Evolutionary conservation across 2,888 invertebrate species (phyloP).

Genomic region (Rhagium mordax): DNA sequence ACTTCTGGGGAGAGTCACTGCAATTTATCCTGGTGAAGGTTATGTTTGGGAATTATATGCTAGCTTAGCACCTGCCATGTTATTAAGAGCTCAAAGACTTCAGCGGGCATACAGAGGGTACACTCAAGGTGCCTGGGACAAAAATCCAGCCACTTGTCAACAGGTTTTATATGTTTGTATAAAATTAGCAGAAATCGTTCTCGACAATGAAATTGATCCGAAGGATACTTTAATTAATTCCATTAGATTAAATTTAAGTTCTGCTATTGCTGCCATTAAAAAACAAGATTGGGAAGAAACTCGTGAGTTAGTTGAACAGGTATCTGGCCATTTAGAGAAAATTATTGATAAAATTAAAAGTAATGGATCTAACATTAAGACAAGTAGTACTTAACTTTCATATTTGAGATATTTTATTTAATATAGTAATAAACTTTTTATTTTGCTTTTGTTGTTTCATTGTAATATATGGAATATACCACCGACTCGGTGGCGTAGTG

Average conservation of each 20-base stretch:
- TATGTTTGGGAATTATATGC: constrained; percentile 89
- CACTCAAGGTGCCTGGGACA: constrained; percentile 80
- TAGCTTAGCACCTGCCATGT: constrained; percentile 75
- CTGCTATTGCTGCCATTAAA: constrained; percentile 68
- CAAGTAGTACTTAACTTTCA: constrained; percentile 32
- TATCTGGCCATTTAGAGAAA: constrained; percentile 55
- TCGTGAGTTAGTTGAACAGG: constrained; percentile 61
- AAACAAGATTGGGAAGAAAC: constrained; percentile 67
- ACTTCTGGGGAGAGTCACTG: constrained; percentile 74
- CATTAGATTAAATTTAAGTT: constrained; percentile 62
- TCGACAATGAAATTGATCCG: constrained; percentile 69
- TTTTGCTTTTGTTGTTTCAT: constrained; percentile 5
- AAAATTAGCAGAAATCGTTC: constrained; percentile 74
- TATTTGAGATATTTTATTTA: constrained; percentile 20
- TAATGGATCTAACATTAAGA: constrained; percentile 24
- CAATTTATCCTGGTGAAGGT: constrained; percentile 79
- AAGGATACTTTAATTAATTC: constrained; percentile 62
- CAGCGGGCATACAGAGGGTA: constrained; percentile 83
- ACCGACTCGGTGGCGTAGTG: too few relatives aligned
- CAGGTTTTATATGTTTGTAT: constrained; percentile 77
- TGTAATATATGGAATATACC: too few relatives aligned
- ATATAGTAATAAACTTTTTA: constrained; percentile 21
- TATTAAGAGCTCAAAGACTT: constrained; percentile 80
- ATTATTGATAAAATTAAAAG: constrained; percentile 55
- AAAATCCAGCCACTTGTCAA: constrained; percentile 73